Evolutionary conservation across 2,797 vertebrate species (phyloP), one percentile per base, ranked within the genome.

Genomic region (Telmatherina bonti): DNA sequence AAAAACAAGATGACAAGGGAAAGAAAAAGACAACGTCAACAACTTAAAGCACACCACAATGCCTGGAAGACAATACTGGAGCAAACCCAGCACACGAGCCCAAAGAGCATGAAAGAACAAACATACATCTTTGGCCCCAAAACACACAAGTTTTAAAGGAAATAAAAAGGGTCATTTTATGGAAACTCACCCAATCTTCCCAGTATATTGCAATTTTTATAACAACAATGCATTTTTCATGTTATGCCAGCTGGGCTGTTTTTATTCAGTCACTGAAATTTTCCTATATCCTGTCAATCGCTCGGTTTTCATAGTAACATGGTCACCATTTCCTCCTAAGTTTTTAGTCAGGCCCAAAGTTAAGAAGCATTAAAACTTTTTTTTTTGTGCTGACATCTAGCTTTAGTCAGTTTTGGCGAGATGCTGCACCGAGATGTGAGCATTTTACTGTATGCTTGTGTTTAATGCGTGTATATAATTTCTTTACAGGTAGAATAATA

Each of bases 21-120:
- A 93, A 92, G 86, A 95, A 89, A 94, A 92, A 93, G 91, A 94
- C 92, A 95, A 91, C 72, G 84, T 94, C 92, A 94, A 94, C 92
- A 94, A 92, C 88, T 91, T 86, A 85, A 89, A 93, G 93, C 92
- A 89, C 93, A 92, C 90, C 87, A 93, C 89, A 84, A 83, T 92
- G 91, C 81, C 88, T 91, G 90, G 88, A 90, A 84, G 90, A 92
- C 86, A 89, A 92, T 83, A 82, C 76, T 86, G 84, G 76, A 89
- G 83, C 84, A 75, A 90, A 87, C 81, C 84, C 87, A 85, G 72
- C 85, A 84, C 64, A 83, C 13, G 3, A 81, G 75, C 77, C 78
- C 81, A 74, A 65, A 87, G 62, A 88, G 80, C 80, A 84, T 64
- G 63, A 87, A 66, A 81, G 72, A 81, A 72, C 58, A 78, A 64